phyloP scores from a whole-genome alignment of 2,888 invertebrate species.

The Nemurella pictetii region DNA sequence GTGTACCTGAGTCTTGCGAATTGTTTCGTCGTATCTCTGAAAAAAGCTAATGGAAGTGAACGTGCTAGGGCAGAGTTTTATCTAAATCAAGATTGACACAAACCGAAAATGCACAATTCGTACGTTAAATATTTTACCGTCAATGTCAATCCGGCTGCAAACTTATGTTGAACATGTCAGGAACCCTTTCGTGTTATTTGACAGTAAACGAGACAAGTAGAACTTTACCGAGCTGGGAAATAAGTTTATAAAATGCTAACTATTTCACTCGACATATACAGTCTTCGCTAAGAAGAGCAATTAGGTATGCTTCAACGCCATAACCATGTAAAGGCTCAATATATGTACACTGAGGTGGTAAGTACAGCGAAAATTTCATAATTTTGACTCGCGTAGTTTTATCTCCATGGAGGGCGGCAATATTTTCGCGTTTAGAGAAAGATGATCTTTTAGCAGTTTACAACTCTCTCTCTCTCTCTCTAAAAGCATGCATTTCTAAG shows the following conservation, averaged over 20 bases:
- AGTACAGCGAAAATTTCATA: too few relatives aligned
- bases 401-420: too few relatives aligned
- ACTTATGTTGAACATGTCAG: background rate
- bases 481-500: too few relatives aligned
- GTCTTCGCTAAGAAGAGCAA: too few relatives aligned
- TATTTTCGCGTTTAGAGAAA: too few relatives aligned
- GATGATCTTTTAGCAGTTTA: too few relatives aligned
- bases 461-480: too few relatives aligned
- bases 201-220: background rate
- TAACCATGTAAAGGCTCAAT: too few relatives aligned
- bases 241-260: background rate
- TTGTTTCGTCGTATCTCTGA: background rate
- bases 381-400: too few relatives aligned
- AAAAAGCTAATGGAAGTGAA: too few relatives aligned
- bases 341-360: too few relatives aligned
- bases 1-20: background rate
- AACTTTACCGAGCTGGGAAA: background rate
- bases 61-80: background rate
- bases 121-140: background rate
- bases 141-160: background rate
- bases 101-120: background rate
- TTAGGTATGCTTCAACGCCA: too few relatives aligned
- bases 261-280: background rate
- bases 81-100: conserved; percentile 5
- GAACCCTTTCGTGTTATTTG: background rate